These are phyloP conservation scores for Chloebia gouldiae DNA, from an alignment of 2,113 vertebrate genomes.

Conservation along the genomic window DNA sequence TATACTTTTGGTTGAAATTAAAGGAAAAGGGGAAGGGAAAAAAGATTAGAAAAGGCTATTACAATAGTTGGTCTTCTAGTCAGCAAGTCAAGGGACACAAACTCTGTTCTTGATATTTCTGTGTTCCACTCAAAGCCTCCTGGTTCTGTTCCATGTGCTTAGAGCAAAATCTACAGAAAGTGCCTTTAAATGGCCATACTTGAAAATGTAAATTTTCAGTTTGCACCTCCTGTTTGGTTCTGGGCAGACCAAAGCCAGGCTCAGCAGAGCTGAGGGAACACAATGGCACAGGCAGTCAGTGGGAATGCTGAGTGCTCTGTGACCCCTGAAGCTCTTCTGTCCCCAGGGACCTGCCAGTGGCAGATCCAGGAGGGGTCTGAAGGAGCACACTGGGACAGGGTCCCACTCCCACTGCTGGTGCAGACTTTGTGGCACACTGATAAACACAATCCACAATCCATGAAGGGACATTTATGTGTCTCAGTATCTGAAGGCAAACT, in stretches of 20 bases:
- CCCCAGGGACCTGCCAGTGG: not conserved
- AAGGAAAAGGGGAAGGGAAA: not conserved
- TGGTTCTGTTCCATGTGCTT: not conserved
- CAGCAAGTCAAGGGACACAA: not conserved
- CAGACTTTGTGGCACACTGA: not conserved
- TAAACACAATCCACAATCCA: rapidly evolving
- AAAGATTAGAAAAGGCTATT: not conserved
- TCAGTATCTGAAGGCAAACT: not conserved
- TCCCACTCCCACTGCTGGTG: not conserved
- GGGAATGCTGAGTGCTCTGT: not conserved
- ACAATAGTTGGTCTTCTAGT: not conserved
- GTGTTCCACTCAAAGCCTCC: not conserved
- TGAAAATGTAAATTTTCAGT: not conserved
- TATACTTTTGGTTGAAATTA: not conserved
- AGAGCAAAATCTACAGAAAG: not conserved
- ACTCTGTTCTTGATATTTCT: not conserved
- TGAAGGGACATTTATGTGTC: not conserved
- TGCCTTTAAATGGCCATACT: not conserved
- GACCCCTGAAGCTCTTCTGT: not conserved
- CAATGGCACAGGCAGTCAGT: rapidly evolving
- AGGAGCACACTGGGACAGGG: not conserved
- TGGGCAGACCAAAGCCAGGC: not conserved
- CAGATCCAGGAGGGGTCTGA: not conserved
- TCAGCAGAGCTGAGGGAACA: not conserved
- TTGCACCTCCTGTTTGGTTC: not conserved